Evolutionary conservation across 2,888 invertebrate genomes (phyloP).

Genomic region (Uropetala carovei): DNA sequence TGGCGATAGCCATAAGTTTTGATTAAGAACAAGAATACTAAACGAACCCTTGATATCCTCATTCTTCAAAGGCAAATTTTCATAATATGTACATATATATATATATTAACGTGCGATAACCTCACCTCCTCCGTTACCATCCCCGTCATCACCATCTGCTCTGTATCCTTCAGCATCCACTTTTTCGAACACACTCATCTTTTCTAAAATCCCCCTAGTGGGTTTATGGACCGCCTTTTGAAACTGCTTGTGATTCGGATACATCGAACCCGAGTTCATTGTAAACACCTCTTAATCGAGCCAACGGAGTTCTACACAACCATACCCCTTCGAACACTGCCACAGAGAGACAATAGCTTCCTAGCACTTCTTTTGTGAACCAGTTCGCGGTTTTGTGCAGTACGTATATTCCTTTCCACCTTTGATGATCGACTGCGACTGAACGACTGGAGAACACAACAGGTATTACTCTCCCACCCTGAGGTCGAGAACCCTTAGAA

Average conservation of each 20-base stretch:
- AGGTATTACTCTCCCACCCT: constrained; percentile 22
- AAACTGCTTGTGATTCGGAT: not conserved
- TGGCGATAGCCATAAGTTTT: no score
- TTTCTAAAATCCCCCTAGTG: constrained; percentile 41
- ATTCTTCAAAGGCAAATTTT: no score
- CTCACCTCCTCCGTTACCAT: constrained; percentile 9
- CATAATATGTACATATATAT: no score
- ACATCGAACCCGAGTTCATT: not conserved
- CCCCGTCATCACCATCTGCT: constrained; percentile 10
- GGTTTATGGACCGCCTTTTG: constrained; percentile 49
- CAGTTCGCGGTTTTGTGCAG: not conserved
- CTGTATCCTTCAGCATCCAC: constrained; percentile 10
- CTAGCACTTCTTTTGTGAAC: not conserved
- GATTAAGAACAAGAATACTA: no score
- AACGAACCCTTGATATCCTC: no score
- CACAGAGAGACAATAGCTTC: not conserved
- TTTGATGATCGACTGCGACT: constrained; percentile 9
- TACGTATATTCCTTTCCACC: not conserved
- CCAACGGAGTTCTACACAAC: not conserved
- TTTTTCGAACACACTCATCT: constrained; percentile 60
- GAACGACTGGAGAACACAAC: constrained; percentile 37
- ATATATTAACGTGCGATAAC: not conserved
- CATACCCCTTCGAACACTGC: not conserved
- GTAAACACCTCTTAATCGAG: not conserved
- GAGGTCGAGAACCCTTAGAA: constrained; percentile 16